These are phyloP conservation scores for Gastrophryne carolinensis DNA, from an alignment of 2,797 vertebrate genomes.

Conservation along the genomic window DNA sequence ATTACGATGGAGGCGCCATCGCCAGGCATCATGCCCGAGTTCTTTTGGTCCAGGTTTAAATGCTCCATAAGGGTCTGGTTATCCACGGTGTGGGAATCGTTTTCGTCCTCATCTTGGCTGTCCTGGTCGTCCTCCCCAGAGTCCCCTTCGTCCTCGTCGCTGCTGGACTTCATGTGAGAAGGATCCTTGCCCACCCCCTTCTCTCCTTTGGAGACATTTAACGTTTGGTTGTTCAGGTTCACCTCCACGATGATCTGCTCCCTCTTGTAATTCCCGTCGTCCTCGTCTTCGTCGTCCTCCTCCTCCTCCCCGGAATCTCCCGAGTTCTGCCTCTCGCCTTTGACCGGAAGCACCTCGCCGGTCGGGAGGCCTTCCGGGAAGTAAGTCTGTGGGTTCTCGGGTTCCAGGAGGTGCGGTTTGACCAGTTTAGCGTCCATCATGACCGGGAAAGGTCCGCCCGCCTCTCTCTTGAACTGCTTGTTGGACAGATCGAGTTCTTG, in stretches of 20 bases:
- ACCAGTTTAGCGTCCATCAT: constrained; percentile 86
- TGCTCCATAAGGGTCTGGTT: constrained; percentile 68
- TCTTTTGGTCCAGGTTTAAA: constrained; percentile 81
- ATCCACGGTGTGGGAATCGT: constrained; percentile 51
- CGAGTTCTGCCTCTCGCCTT: constrained; percentile 80
- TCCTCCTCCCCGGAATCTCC: constrained; percentile 78
- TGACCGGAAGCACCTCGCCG: constrained; percentile 71
- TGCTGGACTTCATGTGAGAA: constrained; percentile 82
- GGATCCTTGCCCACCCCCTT: constrained; percentile 84
- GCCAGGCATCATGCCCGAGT: constrained; percentile 67
- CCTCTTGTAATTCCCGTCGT: constrained; percentile 87
- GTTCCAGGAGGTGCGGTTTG: constrained; percentile 74
- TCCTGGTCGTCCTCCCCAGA: constrained; percentile 84
- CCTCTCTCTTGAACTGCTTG: constrained; percentile 90
- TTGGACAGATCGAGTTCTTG: constrained; percentile 86
- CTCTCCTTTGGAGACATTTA: constrained; percentile 96
- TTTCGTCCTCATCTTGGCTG: constrained; percentile 71
- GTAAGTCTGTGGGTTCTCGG: constrained; percentile 73
- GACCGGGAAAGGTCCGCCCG: constrained; percentile 86
- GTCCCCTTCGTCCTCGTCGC: constrained; percentile 85
- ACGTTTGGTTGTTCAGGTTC: constrained; percentile 98
- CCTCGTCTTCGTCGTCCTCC: constrained; percentile 67
- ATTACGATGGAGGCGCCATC: constrained; percentile 73
- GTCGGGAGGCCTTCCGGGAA: constrained; percentile 72
- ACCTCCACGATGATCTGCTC: constrained; percentile 99